These are phyloP conservation scores for Mormoops blainvillei DNA, from an alignment of 2,113 vertebrate species.

Conservation along the genomic window DNA sequence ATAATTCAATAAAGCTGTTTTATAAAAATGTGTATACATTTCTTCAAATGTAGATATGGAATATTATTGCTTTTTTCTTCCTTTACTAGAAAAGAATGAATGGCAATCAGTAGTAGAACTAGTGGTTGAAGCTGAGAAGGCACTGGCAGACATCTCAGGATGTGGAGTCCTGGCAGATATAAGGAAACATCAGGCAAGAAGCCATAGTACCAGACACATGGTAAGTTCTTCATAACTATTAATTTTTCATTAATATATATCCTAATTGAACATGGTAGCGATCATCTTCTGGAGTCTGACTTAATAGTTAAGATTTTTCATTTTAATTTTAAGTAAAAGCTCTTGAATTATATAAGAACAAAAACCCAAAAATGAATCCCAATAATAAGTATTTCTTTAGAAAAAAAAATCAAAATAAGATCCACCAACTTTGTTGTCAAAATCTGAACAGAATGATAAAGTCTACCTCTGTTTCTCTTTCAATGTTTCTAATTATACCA, in stretches of 20 bases:
- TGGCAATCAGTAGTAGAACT: background rate
- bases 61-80: background rate
- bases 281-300: background rate
- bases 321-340: constrained; percentile 11
- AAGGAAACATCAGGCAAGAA: background rate
- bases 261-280: background rate
- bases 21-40: background rate
- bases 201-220: background rate
- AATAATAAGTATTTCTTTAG: background rate
- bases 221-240: background rate
- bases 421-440: background rate
- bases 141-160: background rate
- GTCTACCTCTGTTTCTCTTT: background rate
- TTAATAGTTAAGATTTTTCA: background rate
- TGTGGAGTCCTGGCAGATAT: background rate
- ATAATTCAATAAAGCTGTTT: background rate
- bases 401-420: background rate
- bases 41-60: background rate
- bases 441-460: background rate
- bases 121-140: background rate
- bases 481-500: background rate
- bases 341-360: background rate
- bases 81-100: background rate
- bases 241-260: background rate
- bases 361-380: constrained; percentile 20